A percentile compares a stretch with the other conserved stretches of the same genome.
These are phyloP conservation scores for Zoanthus sansibaricus DNA, from an alignment of 92 coral and sea anemone genomes.

Conservation along the genomic window DNA sequence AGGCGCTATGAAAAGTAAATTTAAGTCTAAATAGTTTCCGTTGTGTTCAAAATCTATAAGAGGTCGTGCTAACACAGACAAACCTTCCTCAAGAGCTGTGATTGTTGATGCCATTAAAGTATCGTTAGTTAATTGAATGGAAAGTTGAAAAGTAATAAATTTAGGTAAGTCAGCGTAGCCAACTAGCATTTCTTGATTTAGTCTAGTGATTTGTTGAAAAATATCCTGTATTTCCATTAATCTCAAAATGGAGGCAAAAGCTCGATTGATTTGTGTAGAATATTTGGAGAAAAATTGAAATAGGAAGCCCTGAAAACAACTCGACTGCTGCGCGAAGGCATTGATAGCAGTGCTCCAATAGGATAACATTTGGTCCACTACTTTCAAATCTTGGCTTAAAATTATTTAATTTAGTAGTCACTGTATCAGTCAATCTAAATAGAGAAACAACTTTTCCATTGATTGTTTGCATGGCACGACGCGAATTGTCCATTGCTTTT, in stretches of 20 bases:
- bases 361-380: slow-evolving; percentile 35
- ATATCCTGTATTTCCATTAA: slow-evolving; percentile 48
- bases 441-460: slow-evolving; percentile 54
- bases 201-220: slow-evolving; percentile 32
- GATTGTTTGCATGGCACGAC: neutral
- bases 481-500: neutral
- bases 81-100: slow-evolving; percentile 50
- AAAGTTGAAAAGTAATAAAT: slow-evolving; percentile 44
- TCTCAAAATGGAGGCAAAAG: slow-evolving; percentile 41
- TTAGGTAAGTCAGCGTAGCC: slow-evolving; percentile 44
- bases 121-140: neutral
- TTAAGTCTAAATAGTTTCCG: neutral
- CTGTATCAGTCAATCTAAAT: neutral
- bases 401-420: neutral
- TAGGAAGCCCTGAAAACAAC: slow-evolving; percentile 9
- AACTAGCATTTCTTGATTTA: slow-evolving; percentile 24
- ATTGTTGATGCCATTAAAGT: slow-evolving; percentile 30
- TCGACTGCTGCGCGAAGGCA: neutral
- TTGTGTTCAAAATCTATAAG: slow-evolving; percentile 41
- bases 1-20: slow-evolving; percentile 43
- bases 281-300: slow-evolving; percentile 52
- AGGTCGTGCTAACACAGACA: slow-evolving; percentile 48
- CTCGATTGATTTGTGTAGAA: slow-evolving; percentile 43
- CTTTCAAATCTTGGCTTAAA: neutral
- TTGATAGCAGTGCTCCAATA: slow-evolving; percentile 4